Conservation (phyloP, 2,797 vertebrate species). For the Orientallactaga sibirica region DNA sequence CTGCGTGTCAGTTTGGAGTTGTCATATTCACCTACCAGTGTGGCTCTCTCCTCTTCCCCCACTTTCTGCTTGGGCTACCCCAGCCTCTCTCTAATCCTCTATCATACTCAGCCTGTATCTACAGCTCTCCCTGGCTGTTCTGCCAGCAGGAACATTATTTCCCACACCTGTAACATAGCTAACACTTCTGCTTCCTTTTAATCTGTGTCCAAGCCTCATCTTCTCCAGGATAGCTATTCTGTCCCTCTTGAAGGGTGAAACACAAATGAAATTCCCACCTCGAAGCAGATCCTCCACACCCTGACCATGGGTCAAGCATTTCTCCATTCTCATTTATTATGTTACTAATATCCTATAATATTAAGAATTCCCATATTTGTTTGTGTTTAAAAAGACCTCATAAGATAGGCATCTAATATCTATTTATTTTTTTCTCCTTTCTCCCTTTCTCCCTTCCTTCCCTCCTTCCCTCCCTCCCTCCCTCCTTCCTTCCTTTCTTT, state of each 20-base stretch:
- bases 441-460: neutral
- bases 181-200: neutral
- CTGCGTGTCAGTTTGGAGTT: neutral
- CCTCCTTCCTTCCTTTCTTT: neutral
- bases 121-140: neutral
- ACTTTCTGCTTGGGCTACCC: neutral
- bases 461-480: no score
- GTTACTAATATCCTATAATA: neutral
- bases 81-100: neutral
- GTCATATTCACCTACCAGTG: neutral
- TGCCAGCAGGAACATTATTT: neutral
- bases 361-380: neutral
- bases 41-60: neutral
- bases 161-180: neutral
- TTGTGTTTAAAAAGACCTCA: neutral
- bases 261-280: neutral
- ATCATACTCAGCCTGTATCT: neutral
- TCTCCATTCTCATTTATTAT: neutral
- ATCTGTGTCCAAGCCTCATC: neutral
- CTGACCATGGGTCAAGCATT: neutral
- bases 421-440: neutral
- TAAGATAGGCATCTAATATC: neutral
- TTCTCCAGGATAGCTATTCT: neutral
- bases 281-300: neutral
- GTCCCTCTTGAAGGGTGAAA: neutral